phyloP scores from a whole-genome alignment of 2,888 invertebrate genomes.

The Euclidia mi region DNA sequence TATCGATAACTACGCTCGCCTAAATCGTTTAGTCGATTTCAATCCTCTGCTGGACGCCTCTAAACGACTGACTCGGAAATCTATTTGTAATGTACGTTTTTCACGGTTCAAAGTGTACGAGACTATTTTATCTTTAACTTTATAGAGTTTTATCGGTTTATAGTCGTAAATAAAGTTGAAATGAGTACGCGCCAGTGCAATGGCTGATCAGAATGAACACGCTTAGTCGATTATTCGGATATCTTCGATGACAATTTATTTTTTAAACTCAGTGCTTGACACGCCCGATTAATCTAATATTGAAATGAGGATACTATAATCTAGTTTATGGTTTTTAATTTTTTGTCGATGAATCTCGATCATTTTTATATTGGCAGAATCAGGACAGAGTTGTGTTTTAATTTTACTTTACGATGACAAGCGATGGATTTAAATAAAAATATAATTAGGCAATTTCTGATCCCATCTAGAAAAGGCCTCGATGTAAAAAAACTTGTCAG shows the following conservation, averaged over 20 bases:
- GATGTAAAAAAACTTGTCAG: slow-evolving; percentile 3
- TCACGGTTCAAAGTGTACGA: slow-evolving; percentile 62
- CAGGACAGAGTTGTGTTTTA: slow-evolving; percentile 21
- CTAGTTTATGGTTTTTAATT: slow-evolving; percentile 48
- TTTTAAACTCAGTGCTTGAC: slow-evolving; percentile 49
- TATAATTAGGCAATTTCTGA: slow-evolving; percentile 16
- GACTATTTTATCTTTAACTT: slow-evolving; percentile 76
- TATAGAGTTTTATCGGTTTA: slow-evolving; percentile 78
- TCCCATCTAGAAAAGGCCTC: slow-evolving; percentile 9
- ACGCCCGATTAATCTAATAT: slow-evolving; percentile 61
- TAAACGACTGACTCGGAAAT: slow-evolving; percentile 64
- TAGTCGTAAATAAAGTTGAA: slow-evolving; percentile 73
- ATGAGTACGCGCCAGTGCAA: slow-evolving; percentile 60
- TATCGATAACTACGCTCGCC: slow-evolving; percentile 75
- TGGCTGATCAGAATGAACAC: slow-evolving; percentile 61
- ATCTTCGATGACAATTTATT: slow-evolving; percentile 62
- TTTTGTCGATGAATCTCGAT: slow-evolving; percentile 29
- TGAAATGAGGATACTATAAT: slow-evolving; percentile 57
- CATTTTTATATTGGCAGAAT: slow-evolving; percentile 27
- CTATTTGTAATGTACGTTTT: slow-evolving; percentile 62
- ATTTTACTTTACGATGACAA: slow-evolving; percentile 35
- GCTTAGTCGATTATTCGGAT: slow-evolving; percentile 65
- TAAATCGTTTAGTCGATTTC: slow-evolving; percentile 72
- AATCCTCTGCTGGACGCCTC: slow-evolving; percentile 75
- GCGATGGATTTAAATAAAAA: slow-evolving; percentile 16